phyloP scores from a whole-genome alignment of 2,113 vertebrate genomes.

The Burhinus oedicnemus region DNA sequence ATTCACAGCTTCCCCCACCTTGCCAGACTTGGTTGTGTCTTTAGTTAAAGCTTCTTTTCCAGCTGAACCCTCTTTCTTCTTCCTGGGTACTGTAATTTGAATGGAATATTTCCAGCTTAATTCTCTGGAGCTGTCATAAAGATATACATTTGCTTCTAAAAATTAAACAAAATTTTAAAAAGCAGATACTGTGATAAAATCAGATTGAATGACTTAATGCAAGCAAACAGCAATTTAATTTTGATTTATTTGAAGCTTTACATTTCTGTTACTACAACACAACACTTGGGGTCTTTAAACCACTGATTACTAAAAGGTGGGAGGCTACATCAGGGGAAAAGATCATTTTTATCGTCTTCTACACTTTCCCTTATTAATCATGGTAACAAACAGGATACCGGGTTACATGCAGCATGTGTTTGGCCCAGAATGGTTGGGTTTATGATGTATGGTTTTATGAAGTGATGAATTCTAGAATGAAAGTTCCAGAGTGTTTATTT shows the following conservation, averaged over 20 bases:
- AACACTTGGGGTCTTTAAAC: neutral
- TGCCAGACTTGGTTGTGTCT: neutral
- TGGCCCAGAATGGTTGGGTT: neutral
- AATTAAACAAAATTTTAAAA: neutral
- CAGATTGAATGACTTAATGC: neutral
- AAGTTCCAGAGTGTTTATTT: neutral
- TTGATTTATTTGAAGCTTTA: neutral
- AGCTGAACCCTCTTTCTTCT: neutral
- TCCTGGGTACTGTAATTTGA: neutral
- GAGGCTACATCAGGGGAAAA: neutral
- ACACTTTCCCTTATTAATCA: neutral
- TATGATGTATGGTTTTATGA: slow-evolving; percentile 24
- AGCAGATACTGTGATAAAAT: neutral
- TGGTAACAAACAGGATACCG: neutral
- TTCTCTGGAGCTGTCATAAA: neutral
- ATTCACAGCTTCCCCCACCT: neutral
- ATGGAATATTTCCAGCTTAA: neutral
- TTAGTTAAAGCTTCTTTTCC: neutral
- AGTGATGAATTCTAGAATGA: slow-evolving; percentile 23
- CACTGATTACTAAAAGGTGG: neutral
- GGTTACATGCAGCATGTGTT: neutral
- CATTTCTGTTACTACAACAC: neutral
- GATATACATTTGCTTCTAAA: neutral
- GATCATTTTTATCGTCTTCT: slow-evolving; percentile 16
- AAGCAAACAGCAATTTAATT: neutral